Evolutionary conservation across 1,140 invertebrate species (phyloP).

Genomic region (Mya arenaria): DNA sequence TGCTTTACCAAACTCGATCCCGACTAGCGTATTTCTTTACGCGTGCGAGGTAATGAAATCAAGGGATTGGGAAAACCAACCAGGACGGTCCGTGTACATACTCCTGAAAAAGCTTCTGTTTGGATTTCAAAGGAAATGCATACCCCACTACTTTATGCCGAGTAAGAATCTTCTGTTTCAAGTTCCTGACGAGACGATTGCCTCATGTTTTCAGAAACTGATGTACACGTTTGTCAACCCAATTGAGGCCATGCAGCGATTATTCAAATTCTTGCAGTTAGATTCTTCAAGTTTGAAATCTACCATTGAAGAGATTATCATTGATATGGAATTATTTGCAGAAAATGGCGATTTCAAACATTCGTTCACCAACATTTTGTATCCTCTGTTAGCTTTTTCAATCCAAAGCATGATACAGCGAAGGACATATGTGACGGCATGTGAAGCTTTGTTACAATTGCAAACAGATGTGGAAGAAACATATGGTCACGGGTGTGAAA

Average conservation of each 20-base stretch:
- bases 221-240: background rate
- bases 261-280: background rate
- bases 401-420: background rate
- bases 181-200: background rate
- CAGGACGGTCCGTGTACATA: background rate
- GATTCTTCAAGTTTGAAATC: background rate
- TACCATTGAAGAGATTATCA: no score
- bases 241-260: background rate
- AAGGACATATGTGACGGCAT: background rate
- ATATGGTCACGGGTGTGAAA: background rate
- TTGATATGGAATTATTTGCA: no score
- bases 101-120: constrained; percentile 2
- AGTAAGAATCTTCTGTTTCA: background rate
- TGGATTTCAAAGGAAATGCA: background rate
- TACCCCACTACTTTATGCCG: constrained; percentile 23
- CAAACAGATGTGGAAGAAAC: background rate
- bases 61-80: background rate
- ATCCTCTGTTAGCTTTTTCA: background rate
- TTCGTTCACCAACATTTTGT: no score
- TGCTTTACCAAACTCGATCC: background rate
- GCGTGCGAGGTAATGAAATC: constrained; percentile 1
- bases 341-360: no score
- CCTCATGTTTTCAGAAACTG: background rate
- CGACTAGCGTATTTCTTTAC: constrained; percentile 18
- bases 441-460: background rate